Evolutionary conservation across 1,140 invertebrate genomes (phyloP), one percentile per base, ranked within the genome.

Genomic region (Tetragnatha versicolor): DNA sequence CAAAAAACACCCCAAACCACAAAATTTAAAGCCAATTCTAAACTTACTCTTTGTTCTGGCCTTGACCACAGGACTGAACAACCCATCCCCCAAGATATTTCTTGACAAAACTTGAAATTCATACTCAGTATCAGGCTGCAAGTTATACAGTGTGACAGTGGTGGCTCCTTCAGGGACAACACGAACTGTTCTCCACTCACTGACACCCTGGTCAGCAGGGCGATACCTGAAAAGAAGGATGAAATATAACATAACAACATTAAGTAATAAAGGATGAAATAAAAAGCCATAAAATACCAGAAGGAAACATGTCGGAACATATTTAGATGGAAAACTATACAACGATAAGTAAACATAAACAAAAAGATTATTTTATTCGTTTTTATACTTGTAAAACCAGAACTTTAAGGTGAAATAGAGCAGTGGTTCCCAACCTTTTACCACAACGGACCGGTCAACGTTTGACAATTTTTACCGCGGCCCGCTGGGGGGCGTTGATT

Each of bases 61-160:
- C 25, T 91, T 93, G 83, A 97, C 93, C 42, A 94, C 90, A 86
- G 96, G 93, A 87, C 95, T 97, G 89, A 94, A 93, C 91, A 97
- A 93, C 61, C 96, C 95, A 84, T 97, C 94, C 63, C 96, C 96
- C 37, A 96, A 89, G 3, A 92, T 91, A 85, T 98, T 98, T 83
- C 95, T 93, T 33, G 96, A 94, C 81, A 97, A 90, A 47, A 98
- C 94, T 88, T 96, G 94, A 87, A 98, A 98, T 86, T 98, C 95
- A 87, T 98, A 98, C 31, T 92, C 91, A 2, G 94, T 96, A 60
- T 93, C 93, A 2, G 95, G 94, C 80, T 91, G 91, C 55, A 98
- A 88, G 58, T 92, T 91, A 84, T 95, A 95, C 84, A 98, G 93
- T 76, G 94, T 95, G 55, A 96, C 92, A 85, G 91, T 89, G 2